phyloP scores from a whole-genome alignment of 2,888 invertebrate genomes.

The Amblyteles armatorius region DNA sequence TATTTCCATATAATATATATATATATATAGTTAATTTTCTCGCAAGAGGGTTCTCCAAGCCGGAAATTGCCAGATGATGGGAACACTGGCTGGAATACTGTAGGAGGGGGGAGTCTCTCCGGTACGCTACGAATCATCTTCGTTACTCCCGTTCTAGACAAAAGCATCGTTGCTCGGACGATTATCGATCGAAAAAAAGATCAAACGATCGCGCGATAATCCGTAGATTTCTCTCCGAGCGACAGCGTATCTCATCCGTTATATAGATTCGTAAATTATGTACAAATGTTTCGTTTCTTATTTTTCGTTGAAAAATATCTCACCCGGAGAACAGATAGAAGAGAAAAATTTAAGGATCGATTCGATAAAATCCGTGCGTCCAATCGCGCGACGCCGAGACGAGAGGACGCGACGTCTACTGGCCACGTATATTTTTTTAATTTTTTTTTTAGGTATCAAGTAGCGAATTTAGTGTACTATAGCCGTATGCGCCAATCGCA shows the following conservation, averaged over 20 bases:
- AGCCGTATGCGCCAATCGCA: not conserved
- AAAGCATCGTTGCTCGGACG: not conserved
- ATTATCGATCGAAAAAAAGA: not conserved
- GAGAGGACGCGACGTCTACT: conserved; percentile 4
- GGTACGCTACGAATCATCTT: conserved; percentile 46
- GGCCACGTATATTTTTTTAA: conserved; percentile 22
- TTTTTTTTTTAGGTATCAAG: conserved; percentile 55
- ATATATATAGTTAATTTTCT: not conserved
- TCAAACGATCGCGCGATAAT: not conserved
- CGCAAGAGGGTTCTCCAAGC: conserved; percentile 23
- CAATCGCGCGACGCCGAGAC: conserved; percentile 11
- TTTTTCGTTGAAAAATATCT: conserved; percentile 45
- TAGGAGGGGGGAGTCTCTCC: conserved; percentile 41
- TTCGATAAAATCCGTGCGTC: conserved; percentile 12
- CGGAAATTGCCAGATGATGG: conserved; percentile 13
- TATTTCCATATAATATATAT: conserved; percentile 9
- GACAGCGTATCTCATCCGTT: not conserved
- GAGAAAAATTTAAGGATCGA: conserved; percentile 31
- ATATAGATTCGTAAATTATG: conserved; percentile 45
- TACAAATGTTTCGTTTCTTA: conserved; percentile 37
- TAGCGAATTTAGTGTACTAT: conserved; percentile 57
- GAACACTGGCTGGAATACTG: conserved; percentile 37
- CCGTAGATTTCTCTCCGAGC: conserved; percentile 13
- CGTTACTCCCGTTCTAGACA: conserved; percentile 25
- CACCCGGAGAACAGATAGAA: conserved; percentile 38